Percentiles rank a stretch among this genome's conserved stretches.
These are phyloP conservation scores for Anas bahamensis DNA, from an alignment of 2,797 vertebrate genomes.

Conservation along the genomic window DNA sequence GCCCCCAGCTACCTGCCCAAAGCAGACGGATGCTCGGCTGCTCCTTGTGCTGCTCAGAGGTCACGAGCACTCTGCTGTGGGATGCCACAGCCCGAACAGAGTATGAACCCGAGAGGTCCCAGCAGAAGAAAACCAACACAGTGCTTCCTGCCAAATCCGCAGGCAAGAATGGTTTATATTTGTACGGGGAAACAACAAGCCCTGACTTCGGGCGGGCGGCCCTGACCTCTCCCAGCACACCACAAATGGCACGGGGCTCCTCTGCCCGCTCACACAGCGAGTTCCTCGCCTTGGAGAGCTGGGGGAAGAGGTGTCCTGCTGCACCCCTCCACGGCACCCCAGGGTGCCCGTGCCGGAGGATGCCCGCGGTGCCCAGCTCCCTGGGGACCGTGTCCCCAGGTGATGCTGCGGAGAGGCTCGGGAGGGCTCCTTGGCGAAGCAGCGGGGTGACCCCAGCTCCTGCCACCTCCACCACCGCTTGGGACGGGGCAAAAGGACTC, in stretches of 20 bases:
- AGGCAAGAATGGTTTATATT: not conserved
- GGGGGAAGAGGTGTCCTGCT: not conserved
- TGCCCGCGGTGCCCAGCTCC: too few species aligned
- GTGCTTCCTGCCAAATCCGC: not conserved
- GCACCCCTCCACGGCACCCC: not conserved
- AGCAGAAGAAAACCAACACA: not conserved
- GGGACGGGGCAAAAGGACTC: not conserved
- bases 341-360: not conserved
- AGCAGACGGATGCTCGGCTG: rapidly evolving
- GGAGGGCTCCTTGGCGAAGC: not conserved
- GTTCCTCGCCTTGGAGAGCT: not conserved
- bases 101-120: not conserved
- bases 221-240: not conserved
- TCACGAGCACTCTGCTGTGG: not conserved
- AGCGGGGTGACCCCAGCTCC: not conserved
- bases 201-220: not conserved
- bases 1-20: not conserved
- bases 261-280: not conserved
- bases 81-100: not conserved
- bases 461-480: not conserved
- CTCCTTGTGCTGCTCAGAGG: not conserved
- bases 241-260: not conserved
- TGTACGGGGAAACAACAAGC: not conserved
- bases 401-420: not conserved
- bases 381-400: not conserved